Evolutionary conservation across 2,888 invertebrate genomes (phyloP), one percentile per base, ranked within the genome.

Genomic region (Pherbina coryleti): DNA sequence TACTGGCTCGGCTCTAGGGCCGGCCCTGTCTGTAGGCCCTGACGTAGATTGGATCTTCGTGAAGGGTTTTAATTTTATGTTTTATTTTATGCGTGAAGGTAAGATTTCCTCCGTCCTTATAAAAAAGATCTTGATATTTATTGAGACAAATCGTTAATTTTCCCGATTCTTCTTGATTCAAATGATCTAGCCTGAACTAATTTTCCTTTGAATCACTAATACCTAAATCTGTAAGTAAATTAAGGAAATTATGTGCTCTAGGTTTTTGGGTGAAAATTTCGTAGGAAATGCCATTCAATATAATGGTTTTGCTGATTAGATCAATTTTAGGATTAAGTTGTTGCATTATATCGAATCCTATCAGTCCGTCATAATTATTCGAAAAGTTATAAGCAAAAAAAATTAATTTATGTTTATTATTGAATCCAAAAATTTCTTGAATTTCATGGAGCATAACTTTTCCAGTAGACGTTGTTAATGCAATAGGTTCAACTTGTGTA

Each of bases 11-110:
- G n/a, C n/a, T n/a, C n/a, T n/a, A n/a, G n/a, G n/a, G n/a, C n/a
- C n/a, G n/a, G n/a, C n/a, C n/a, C n/a, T n/a, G n/a, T n/a, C n/a
- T n/a, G n/a, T n/a, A n/a, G 67, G 31, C 67, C 74, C 76, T 0
- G 73, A 53, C n/a, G 62, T 80, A 79, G 31, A 80, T 76, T 1
- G 76, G 79, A 28, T 70, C 74, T 44, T 78, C 69, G 51, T 75
- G 69, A 53, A 14, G 8, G 1, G 78, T 78, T 22, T 49, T 76
- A 14, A 78, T 76, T 57, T 67, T 57, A 17, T 79, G 69, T 44
- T 76, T 79, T 28, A 76, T 76, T 55, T 72, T 57, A 25, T 76
- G 55, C 0, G 78, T 78, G 28, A 78, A 78, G 1, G 62, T 60
- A 9, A 66, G 31, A 4, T 62, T 49, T 37, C 49, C 64, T 64